phyloP scores from a whole-genome alignment of 1,140 invertebrate species.

The Procambarus virginalis region DNA sequence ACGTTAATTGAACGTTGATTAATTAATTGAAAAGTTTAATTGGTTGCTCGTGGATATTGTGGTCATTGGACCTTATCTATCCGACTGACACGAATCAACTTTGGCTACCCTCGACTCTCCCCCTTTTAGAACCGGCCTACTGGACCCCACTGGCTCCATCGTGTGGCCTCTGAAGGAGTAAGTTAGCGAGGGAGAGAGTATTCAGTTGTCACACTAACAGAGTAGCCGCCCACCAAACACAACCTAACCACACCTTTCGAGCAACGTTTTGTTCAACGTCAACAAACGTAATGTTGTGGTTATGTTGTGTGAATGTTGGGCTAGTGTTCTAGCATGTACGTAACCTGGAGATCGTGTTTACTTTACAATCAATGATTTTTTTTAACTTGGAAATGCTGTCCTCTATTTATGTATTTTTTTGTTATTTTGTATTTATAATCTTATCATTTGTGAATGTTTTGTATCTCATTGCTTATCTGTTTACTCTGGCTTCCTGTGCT shows the following conservation, averaged over 20 bases:
- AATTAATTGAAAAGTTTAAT: too few species aligned
- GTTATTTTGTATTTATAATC: background rate
- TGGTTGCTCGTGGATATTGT: background rate
- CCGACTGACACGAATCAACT: background rate
- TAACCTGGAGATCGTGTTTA: background rate
- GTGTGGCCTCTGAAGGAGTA: background rate
- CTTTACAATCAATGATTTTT: background rate
- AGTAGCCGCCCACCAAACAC: too few species aligned
- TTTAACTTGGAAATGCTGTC: background rate
- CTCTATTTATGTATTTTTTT: background rate
- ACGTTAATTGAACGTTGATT: too few species aligned
- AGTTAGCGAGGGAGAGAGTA: background rate
- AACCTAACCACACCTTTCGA: too few species aligned
- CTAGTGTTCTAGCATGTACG: background rate
- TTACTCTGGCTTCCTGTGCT: too few species aligned
- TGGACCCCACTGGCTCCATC: slow-evolving; percentile 8
- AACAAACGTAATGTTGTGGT: too few species aligned
- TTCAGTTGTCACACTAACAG: background rate
- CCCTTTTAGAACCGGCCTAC: background rate
- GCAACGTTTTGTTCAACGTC: too few species aligned
- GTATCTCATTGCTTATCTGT: too few species aligned
- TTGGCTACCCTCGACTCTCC: background rate
- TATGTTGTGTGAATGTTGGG: too few species aligned
- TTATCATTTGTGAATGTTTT: too few species aligned
- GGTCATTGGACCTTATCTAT: background rate